Evolutionary conservation across 2,797 vertebrate species (phyloP), one percentile per base, ranked within the genome.

Genomic region (Geotrypetes seraphini): DNA sequence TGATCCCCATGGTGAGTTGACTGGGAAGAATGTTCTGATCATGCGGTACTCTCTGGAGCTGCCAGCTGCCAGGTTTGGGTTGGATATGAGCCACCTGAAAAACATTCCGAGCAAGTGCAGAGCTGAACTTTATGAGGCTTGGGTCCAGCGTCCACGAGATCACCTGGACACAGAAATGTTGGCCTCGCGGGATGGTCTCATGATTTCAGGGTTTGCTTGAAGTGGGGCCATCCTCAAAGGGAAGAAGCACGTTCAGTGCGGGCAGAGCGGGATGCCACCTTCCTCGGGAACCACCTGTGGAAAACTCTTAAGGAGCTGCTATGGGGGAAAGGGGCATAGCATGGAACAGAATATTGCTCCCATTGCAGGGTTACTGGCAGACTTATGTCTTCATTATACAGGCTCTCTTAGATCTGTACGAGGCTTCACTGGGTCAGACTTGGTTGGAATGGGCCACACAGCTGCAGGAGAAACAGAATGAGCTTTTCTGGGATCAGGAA

Each of bases 121-220:
- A 13, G 66, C 39, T 53, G 85, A 73, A 37, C 78, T 97, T 63
- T 64, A 73, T 2, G 64, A 79, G 36, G 83, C 79, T 31, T 81
- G 90, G 25, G 77, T 53, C 25, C 63, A 39, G 25, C 72, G 91
- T 2, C 91, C 90, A 0, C 81, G 60, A 12, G 91, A 90, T 2
- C 90, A 92, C 51, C 73, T 90, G 61, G 92, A 97, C 75, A 83
- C 69, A 63, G 97, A 97, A 77, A 95, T 96, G 86, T 38, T 96
- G 76, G 82, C 91, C 0, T 86, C 91, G 1, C 96, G 92, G 94
- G 96, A 94, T 0, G 92, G 92, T 96, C n/a, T n/a, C n/a, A n/a
- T n/a, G n/a, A n/a, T n/a, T n/a, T n/a, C n/a, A n/a, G n/a, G n/a
- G n/a, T n/a, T n/a, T n/a, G n/a, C n/a, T n/a, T n/a, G n/a, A n/a